A percentile compares a stretch with the other conserved stretches of the same genome.
Conservation (phyloP, 2,113 vertebrate species). For the Rattus rattus region DNA sequence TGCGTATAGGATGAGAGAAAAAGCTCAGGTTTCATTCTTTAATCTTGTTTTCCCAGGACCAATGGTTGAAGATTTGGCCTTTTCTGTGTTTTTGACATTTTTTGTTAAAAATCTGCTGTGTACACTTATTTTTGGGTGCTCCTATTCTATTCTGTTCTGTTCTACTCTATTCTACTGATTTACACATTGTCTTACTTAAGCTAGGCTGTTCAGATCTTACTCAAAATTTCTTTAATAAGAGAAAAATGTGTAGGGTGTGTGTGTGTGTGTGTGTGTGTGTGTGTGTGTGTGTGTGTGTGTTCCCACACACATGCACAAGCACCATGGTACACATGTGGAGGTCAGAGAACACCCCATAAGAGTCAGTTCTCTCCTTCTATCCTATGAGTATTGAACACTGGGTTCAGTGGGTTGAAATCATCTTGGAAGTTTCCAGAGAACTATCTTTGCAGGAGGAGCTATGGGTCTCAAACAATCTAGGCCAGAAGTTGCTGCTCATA, state of each 20-base stretch:
- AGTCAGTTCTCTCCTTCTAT: neutral
- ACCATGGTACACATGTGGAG: no score
- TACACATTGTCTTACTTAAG: neutral
- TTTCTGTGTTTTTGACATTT: neutral
- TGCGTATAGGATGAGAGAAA: neutral
- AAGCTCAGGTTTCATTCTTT: neutral
- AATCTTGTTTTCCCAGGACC: neutral
- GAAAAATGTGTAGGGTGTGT: neutral
- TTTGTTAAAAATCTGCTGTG: neutral
- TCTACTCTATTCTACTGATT: neutral
- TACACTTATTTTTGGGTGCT: neutral
- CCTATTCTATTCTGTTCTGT: neutral
- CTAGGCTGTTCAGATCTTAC: neutral
- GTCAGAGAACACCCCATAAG: neutral
- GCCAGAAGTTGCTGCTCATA: neutral
- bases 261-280: neutral
- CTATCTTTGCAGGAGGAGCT: neutral
- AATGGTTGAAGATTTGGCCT: neutral
- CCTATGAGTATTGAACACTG: neutral
- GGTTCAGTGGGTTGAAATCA: slow-evolving; percentile 3
- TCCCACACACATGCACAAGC: no score
- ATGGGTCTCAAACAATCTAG: slow-evolving; percentile 2
- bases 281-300: no score
- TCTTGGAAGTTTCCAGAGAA: slow-evolving; percentile 23
- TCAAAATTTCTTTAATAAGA: neutral